A percentile compares a stretch with the other conserved stretches of the same genome.
These are phyloP conservation scores for Xanthorhoe designata DNA, from an alignment of 2,888 invertebrate species.

Conservation along the genomic window DNA sequence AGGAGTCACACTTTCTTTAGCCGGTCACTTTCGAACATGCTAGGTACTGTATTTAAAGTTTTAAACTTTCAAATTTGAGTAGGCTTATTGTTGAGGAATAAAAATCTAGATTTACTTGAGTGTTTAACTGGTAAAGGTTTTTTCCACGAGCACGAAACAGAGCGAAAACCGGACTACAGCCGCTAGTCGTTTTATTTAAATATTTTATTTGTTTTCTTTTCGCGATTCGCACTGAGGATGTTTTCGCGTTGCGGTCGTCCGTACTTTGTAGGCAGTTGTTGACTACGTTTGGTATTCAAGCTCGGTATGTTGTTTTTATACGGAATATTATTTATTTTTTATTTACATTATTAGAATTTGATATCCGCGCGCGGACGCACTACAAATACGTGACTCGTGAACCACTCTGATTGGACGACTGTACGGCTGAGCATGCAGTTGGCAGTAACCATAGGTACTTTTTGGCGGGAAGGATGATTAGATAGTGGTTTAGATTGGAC, in stretches of 20 bases:
- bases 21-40: slow-evolving; percentile 39
- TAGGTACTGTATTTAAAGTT: slow-evolving; percentile 6
- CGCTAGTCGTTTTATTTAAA: slow-evolving; percentile 65
- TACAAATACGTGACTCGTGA: slow-evolving; percentile 70
- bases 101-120: slow-evolving; percentile 9
- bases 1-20: slow-evolving; percentile 35
- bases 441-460: slow-evolving; percentile 48
- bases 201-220: slow-evolving; percentile 59
- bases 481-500: slow-evolving; percentile 46
- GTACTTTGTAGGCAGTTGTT: slow-evolving; percentile 57
- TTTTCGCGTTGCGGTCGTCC: slow-evolving; percentile 62
- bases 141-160: slow-evolving; percentile 56
- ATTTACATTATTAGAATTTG: slow-evolving; percentile 67
- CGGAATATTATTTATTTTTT: slow-evolving; percentile 46
- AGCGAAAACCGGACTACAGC: slow-evolving; percentile 67
- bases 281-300: slow-evolving; percentile 54
- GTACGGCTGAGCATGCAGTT: slow-evolving; percentile 48
- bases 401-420: slow-evolving; percentile 74
- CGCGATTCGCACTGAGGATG: slow-evolving; percentile 57
- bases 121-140: slow-evolving; percentile 9
- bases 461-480: slow-evolving; percentile 66
- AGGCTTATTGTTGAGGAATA: not conserved
- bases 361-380: slow-evolving; percentile 75
- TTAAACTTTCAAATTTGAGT: slow-evolving; percentile 11
- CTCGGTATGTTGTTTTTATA: slow-evolving; percentile 67